Evolutionary conservation across 2,888 invertebrate genomes (phyloP), one percentile per base, ranked within the genome.

Genomic region (Glaucopsyche alexis): DNA sequence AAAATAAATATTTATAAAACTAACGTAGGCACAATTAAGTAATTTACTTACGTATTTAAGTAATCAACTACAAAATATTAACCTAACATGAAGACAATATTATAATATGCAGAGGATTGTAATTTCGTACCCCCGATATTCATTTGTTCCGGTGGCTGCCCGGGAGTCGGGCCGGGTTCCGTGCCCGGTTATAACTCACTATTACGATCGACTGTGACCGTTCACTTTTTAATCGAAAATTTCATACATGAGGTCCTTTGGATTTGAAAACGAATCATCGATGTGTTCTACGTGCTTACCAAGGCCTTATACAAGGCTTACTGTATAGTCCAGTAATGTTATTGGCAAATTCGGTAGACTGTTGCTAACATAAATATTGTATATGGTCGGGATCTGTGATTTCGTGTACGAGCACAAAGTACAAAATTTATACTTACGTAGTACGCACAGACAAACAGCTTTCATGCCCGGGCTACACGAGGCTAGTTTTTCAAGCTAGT

Each of bases 211-310:
- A 60, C 60, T 60, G 60, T 60, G 29, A 38, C 13, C 60, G 29
- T 29, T 14, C 60, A 60, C 60, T 29, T 60, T 60, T 60, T 60
- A 60, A 60, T 60, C 60, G 29, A 60, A 60, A 60, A 60, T 60
- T 60, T 60, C 7, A 60, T 60, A 60, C 60, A 60, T 60, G 60
- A 60, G 14, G 7, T 60, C 29, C 29, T 60, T 38, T 29, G 13
- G 29, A 60, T 60, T 60, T 60, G 14, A 38, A 38, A 60, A 60
- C 55, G 55, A 5, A 52, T 16, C 29, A 29, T 50, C 4, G 3
- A 3, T 1, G 16, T 9, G n/a, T 52, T 52, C 16, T 9, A 16
- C 29, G 29, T 29, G 9, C 52, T 52, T n/a, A n/a, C n/a, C n/a
- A n/a, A n/a, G n/a, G n/a, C 7, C 16, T 52, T 52, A 50, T 45